Conservation (phyloP, 1,140 invertebrate species). For the Himalopsyche phryganea region DNA sequence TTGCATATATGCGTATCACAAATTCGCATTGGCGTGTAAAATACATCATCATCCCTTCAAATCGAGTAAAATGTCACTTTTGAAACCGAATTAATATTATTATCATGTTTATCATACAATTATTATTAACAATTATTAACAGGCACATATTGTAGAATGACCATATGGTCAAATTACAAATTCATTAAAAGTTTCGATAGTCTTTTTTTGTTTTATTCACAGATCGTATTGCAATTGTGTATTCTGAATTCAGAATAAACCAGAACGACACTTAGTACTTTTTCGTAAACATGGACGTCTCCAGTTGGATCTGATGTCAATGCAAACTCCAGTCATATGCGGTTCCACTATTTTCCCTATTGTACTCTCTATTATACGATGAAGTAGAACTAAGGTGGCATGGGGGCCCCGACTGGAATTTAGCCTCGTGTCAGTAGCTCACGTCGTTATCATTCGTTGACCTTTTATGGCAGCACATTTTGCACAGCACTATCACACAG, state of each 20-base stretch:
- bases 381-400: conserved; percentile 37
- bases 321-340: conserved; percentile 51
- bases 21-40: too few species aligned
- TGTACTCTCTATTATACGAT: conserved; percentile 29
- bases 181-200: conserved; percentile 1
- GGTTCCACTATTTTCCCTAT: conserved; percentile 37
- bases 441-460: conserved; percentile 49
- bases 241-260: neutral
- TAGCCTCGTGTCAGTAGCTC: conserved; percentile 53
- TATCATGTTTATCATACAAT: too few species aligned
- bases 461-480: conserved; percentile 50
- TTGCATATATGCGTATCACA: too few species aligned
- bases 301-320: conserved; percentile 40
- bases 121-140: conserved; percentile 19
- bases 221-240: neutral
- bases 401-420: conserved; percentile 44
- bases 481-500: conserved; percentile 46
- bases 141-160: conserved; percentile 23
- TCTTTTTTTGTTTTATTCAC: neutral
- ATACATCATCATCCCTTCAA: too few species aligned
- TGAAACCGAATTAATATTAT: too few species aligned
- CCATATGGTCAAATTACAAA: conserved; percentile 1
- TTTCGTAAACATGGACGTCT: conserved; percentile 9
- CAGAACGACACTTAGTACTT: conserved; percentile 1
- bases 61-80: too few species aligned